Percentiles rank a stretch among this genome's conserved stretches.
Evolutionary conservation across 2,113 vertebrate species (phyloP).

Genomic region (Prolemur simus): DNA sequence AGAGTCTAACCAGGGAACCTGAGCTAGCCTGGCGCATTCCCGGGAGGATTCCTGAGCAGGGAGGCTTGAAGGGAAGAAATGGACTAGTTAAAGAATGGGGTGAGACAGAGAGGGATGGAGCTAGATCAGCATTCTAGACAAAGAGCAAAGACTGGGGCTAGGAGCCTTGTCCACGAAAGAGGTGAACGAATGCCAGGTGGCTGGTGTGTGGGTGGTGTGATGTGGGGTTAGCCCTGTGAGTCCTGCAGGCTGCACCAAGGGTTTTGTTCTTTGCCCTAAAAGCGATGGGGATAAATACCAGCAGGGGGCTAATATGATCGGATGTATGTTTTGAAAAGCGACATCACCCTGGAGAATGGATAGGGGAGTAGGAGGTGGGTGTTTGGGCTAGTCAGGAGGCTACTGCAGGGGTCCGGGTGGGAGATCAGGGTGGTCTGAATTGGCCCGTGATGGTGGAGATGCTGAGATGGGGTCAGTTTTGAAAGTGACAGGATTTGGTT

Average conservation of each 20-base stretch:
- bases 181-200: neutral
- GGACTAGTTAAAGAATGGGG: neutral
- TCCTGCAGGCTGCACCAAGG: neutral
- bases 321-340: conserved; percentile 15
- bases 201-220: neutral
- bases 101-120: neutral
- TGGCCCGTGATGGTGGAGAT: neutral
- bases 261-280: neutral
- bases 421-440: neutral
- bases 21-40: neutral
- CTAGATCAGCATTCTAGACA: neutral
- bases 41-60: neutral
- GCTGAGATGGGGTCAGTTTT: neutral
- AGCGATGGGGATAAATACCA: neutral
- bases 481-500: neutral
- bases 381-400: neutral
- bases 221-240: accelerated
- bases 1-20: neutral
- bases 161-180: neutral
- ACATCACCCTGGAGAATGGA: neutral
- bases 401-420: neutral
- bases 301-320: neutral
- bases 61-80: neutral
- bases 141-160: neutral
- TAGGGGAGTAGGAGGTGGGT: neutral